Base-by-base conservation (phyloP, 2,113 vertebrate genomes). In the Danionella cerebrum region DNA sequence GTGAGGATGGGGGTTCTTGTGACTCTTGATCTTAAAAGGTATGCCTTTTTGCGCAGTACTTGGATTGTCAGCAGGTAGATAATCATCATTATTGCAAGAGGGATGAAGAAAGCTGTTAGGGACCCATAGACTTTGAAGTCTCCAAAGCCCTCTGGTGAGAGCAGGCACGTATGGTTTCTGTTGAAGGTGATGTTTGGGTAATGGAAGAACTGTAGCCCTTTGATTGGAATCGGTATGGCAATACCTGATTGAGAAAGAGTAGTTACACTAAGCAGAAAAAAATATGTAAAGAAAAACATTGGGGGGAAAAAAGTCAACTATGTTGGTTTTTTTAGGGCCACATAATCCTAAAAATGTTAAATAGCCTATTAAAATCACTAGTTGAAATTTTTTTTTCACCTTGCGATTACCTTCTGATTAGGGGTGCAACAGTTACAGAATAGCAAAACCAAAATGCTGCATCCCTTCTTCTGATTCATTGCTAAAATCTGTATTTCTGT, bases 101-200 rank as follows among this genome's bases (percentile, higher is more conserved):
- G 96, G 19, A 89, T 84, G 69, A 99, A 99, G 83, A 99, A 99
- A 0, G 95, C 84, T 5, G 89, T 89, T 81, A 97, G 72, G 2
- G 96, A 99, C 25, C 95, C 96, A 0, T 91, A 98, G 33, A 95
- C 89, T 76, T 95, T 99, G 78, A 99, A 99, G 31, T 91, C 84
- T 18, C 80, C 71, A 22, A 98, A 97, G 5, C 88, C 90, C 2
- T 91, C 90, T 0, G 89, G 84, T 31, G 73, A 92, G 65, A 99
- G 78, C 39, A 73, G 59, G 24, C 96, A 99, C 0, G 90, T 95
- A 78, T 93, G 83, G 70, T 88, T 89, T 47, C 87, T 91, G 74
- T 86, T 88, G 71, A 90, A 87, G 50, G 87, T 89, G 68, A 82
- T 58, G 63, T 88, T 86, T 18, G 78, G 75, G 59, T 76, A 55